Evolutionary conservation across 2,888 invertebrate genomes (phyloP).

Genomic region (Octonoba sinensis): DNA sequence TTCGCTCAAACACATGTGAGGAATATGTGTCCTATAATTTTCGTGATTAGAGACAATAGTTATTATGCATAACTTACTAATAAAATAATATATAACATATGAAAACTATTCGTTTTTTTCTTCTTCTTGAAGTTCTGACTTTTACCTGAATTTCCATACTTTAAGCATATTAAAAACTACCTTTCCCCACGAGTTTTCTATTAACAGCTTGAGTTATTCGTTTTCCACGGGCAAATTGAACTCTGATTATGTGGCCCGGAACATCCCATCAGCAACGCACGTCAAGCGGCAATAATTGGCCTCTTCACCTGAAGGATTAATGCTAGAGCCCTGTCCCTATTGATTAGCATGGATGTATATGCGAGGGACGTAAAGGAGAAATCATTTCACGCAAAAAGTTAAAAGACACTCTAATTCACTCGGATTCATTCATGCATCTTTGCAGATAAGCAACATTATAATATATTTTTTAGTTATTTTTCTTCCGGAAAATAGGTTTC

Average conservation of each 20-base stretch:
- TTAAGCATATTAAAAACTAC: background rate
- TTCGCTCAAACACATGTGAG: too few species aligned
- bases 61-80: too few species aligned
- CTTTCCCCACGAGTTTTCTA: slow-evolving; percentile 49
- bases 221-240: slow-evolving; percentile 31
- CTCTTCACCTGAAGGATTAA: slow-evolving; percentile 61
- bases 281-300: slow-evolving; percentile 59
- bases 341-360: slow-evolving; percentile 14
- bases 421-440: too few species aligned
- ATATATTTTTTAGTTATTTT: too few species aligned
- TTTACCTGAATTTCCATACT: background rate
- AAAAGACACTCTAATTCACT: too few species aligned
- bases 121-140: slow-evolving; percentile 5
- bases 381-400: background rate
- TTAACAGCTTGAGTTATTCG: slow-evolving; percentile 21
- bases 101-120: too few species aligned
- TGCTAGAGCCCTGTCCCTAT: slow-evolving; percentile 28
- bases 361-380: background rate
- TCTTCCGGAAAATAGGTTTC: too few species aligned
- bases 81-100: too few species aligned
- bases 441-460: too few species aligned
- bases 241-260: slow-evolving; percentile 62
- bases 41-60: too few species aligned
- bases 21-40: too few species aligned
- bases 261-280: slow-evolving; percentile 56